A percentile compares a stretch with the other conserved stretches of the same genome.
These are phyloP conservation scores for Macrochelys suwanniensis DNA, from an alignment of 2,797 vertebrate genomes.

Conservation along the genomic window DNA sequence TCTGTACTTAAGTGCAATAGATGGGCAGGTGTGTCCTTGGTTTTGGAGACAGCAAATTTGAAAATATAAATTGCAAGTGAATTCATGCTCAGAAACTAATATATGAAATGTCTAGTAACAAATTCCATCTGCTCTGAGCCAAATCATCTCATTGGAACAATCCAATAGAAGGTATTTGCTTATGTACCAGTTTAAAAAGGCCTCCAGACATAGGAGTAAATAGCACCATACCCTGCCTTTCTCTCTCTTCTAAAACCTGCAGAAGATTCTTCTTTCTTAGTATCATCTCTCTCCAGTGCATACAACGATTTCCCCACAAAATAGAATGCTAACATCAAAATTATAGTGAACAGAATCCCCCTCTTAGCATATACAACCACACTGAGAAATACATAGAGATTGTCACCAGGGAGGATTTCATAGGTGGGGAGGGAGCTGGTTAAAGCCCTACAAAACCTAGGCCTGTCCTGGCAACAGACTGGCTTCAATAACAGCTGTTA, in stretches of 20 bases:
- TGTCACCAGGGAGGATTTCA: neutral
- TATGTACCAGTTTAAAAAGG: neutral
- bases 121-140: neutral
- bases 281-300: neutral
- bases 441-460: neutral
- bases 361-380: neutral
- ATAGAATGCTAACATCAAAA: neutral
- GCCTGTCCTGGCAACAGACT: neutral
- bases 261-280: neutral
- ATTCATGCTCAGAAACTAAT: neutral
- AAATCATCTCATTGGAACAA: neutral
- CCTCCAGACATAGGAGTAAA: neutral
- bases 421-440: neutral
- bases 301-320: neutral
- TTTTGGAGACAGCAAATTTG: neutral
- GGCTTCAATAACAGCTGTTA: neutral
- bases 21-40: neutral
- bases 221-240: neutral
- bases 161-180: neutral
- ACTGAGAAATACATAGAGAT: neutral
- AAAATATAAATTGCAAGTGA: neutral
- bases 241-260: neutral
- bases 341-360: rapidly evolving
- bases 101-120: neutral
- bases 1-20: neutral